Percentiles rank a stretch among this genome's conserved stretches.
Conservation (phyloP, 2,797 vertebrate species). For the Enteromius argenteus region DNA sequence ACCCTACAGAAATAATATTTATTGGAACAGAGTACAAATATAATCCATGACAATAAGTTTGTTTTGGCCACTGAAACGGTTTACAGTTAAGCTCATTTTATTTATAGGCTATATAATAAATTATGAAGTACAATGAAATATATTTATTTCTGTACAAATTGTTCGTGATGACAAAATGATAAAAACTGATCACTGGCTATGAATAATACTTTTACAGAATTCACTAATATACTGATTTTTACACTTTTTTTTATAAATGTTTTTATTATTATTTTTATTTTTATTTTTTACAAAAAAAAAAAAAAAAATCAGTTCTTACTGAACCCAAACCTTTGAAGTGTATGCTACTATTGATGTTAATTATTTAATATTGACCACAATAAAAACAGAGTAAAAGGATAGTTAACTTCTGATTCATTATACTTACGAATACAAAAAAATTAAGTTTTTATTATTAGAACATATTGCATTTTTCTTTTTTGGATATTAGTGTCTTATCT, state of each 20-base stretch:
- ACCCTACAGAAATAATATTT: too few relatives aligned
- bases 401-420: not conserved
- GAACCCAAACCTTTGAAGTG: not conserved
- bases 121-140: not conserved
- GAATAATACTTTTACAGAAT: not conserved
- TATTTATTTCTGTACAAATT: not conserved
- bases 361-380: not conserved
- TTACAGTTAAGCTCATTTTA: slow-evolving; percentile 3
- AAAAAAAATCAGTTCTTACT: too few relatives aligned
- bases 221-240: too few relatives aligned
- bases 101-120: not conserved
- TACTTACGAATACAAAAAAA: not conserved
- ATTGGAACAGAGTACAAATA: not conserved
- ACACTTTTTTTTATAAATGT: too few relatives aligned
- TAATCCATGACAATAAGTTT: not conserved
- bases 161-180: not conserved
- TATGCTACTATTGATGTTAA: not conserved
- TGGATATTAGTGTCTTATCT: not conserved
- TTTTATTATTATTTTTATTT: too few relatives aligned
- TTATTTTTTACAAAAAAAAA: too few relatives aligned
- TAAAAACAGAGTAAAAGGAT: not conserved
- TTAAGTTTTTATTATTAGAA: not conserved
- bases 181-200: not conserved
- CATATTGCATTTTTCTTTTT: not conserved
- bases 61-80: not conserved